phyloP scores from a whole-genome alignment of 2,888 invertebrate genomes.

The Heliconius charithonia region DNA sequence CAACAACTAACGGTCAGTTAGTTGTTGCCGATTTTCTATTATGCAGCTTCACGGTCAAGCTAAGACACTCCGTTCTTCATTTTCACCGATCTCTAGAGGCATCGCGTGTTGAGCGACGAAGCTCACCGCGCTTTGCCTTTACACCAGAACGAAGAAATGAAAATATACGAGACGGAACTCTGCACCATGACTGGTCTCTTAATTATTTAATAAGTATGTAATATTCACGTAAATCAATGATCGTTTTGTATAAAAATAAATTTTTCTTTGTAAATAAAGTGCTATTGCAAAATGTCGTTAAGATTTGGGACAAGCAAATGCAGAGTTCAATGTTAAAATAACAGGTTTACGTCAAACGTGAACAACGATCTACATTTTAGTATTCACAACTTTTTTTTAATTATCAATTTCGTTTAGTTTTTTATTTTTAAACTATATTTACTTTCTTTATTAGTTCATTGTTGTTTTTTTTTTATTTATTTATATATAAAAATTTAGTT shows the following conservation, averaged over 20 bases:
- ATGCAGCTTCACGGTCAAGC: too few species aligned
- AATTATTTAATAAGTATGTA: not conserved
- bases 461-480: too few species aligned
- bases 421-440: not conserved
- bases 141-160: too few species aligned
- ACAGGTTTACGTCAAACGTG: constrained; percentile 7
- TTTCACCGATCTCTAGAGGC: too few species aligned
- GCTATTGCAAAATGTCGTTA: constrained; percentile 15
- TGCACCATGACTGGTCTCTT: not conserved
- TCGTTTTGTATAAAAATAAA: not conserved
- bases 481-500: too few species aligned
- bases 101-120: not conserved
- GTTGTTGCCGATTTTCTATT: too few species aligned
- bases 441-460: not conserved
- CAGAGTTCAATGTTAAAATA: constrained; percentile 29
- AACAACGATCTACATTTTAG: constrained; percentile 7
- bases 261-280: not conserved
- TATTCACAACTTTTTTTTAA: not conserved
- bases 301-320: constrained; percentile 26
- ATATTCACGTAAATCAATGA: not conserved
- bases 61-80: too few species aligned
- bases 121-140: not conserved
- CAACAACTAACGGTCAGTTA: too few species aligned
- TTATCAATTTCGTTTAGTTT: not conserved
- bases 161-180: too few species aligned